phyloP scores from a whole-genome alignment of 2,797 vertebrate genomes.

The Pyrocephalus nanus region DNA sequence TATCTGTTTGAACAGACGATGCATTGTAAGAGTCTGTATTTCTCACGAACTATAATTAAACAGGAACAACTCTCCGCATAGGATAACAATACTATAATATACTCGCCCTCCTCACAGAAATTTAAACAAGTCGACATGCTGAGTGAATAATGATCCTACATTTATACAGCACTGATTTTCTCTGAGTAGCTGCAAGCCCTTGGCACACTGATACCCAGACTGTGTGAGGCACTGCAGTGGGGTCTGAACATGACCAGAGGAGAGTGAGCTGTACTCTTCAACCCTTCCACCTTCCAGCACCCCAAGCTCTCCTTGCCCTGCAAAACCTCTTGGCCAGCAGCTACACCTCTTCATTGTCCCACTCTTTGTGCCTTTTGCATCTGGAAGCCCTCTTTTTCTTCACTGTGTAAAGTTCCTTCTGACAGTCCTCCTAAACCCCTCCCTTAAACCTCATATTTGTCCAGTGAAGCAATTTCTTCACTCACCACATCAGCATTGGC shows the following conservation, averaged over 20 bases:
- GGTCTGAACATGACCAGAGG: neutral
- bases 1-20: constrained; percentile 21
- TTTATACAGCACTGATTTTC: constrained; percentile 12
- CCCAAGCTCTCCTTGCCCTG: neutral
- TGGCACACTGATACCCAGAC: neutral
- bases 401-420: neutral
- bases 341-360: neutral
- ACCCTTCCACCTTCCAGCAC: neutral
- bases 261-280: neutral
- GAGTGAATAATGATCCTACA: constrained; percentile 43
- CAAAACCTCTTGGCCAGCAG: neutral
- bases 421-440: neutral
- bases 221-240: neutral
- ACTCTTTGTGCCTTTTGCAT: neutral
- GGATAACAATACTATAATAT: constrained; percentile 49
- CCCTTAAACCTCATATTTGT: constrained; percentile 18
- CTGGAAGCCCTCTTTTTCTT: neutral
- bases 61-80: neutral
- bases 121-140: constrained; percentile 13
- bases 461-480: constrained; percentile 11
- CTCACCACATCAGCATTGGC: neutral
- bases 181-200: neutral
- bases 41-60: constrained; percentile 46
- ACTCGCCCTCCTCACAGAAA: constrained; percentile 11
- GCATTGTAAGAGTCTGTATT: neutral